A percentile compares a stretch with the other conserved stretches of the same genome.
These are phyloP conservation scores for Sylvilagus bachmani DNA, from an alignment of 2,113 vertebrate genomes.

Conservation along the genomic window DNA sequence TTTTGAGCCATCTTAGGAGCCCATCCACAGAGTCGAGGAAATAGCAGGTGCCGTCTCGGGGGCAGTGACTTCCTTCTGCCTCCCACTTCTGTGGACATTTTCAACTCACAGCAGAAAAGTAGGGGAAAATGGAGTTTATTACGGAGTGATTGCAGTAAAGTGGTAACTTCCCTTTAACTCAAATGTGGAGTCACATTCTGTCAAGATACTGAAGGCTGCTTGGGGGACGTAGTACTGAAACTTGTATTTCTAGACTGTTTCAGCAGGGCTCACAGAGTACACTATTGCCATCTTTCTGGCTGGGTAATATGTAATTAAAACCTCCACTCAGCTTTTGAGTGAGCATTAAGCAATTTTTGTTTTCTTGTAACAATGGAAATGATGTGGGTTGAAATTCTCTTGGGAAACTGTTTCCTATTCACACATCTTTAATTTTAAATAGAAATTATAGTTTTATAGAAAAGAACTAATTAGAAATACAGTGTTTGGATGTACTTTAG, in stretches of 20 bases:
- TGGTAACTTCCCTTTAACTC: background rate
- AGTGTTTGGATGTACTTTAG: background rate
- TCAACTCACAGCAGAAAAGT: background rate
- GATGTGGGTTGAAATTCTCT: background rate
- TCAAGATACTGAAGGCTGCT: background rate
- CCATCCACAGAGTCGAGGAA: background rate
- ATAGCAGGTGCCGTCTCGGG: background rate
- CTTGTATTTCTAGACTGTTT: background rate
- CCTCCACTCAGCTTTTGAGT: background rate
- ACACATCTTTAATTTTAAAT: background rate
- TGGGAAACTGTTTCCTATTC: background rate
- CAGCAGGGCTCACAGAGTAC: background rate
- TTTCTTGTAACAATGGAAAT: background rate
- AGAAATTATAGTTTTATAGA: slow-evolving; percentile 5
- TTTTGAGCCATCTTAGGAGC: background rate
- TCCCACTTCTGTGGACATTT: background rate
- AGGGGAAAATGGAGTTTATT: background rate
- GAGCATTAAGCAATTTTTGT: background rate
- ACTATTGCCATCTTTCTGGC: background rate
- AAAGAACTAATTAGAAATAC: background rate
- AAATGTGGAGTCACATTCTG: background rate
- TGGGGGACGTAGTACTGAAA: background rate
- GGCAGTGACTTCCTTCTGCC: background rate
- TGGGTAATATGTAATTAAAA: background rate
- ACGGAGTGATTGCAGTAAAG: slow-evolving; percentile 10